Evolutionary conservation across 1,140 invertebrate species (phyloP).

Genomic region (Cyclina sinensis): DNA sequence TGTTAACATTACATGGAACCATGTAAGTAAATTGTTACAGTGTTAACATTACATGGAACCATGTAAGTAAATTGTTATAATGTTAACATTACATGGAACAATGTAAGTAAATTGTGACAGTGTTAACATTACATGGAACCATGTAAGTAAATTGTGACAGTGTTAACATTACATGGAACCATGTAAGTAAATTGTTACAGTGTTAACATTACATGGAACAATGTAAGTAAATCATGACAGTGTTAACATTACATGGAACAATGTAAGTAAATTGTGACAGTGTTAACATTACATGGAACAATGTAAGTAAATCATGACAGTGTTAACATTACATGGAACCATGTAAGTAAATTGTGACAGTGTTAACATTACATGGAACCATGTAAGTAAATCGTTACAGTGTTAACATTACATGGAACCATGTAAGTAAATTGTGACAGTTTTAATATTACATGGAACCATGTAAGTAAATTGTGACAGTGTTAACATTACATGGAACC

Average conservation of each 20-base stretch:
- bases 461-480: too few species aligned
- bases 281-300: constrained; percentile 98
- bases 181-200: too few species aligned
- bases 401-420: constrained; percentile 98
- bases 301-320: too few species aligned
- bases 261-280: too few species aligned
- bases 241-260: constrained; percentile 98
- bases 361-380: constrained; percentile 98
- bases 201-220: constrained; percentile 98
- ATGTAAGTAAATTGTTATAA: too few species aligned
- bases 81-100: constrained; percentile 98
- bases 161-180: constrained; percentile 98
- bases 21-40: too few species aligned
- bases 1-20: constrained; percentile 98
- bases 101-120: too few species aligned
- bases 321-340: constrained; percentile 98
- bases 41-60: constrained; percentile 98
- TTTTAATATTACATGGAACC: constrained; percentile 98
- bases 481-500: constrained; percentile 98
- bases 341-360: too few species aligned
- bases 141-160: too few species aligned
- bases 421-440: too few species aligned
- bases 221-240: too few species aligned
- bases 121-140: constrained; percentile 98
- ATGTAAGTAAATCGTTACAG: too few species aligned